Conservation (phyloP, 1,140 invertebrate species). For the Scylla paramamosain region DNA sequence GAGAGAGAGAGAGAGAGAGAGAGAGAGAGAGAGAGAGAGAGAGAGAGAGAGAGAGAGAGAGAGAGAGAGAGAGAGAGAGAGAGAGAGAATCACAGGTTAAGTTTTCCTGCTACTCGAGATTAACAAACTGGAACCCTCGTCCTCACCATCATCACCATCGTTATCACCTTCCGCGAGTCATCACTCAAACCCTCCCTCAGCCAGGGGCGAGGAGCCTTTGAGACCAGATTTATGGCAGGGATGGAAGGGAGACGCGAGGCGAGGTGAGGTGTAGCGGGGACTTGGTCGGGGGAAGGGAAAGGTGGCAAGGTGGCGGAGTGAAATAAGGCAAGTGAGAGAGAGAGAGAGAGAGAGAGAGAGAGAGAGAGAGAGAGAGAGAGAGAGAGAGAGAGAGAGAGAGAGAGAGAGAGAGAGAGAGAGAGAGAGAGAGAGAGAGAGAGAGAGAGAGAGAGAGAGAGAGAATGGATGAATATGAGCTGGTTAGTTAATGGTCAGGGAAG, state of each 20-base stretch:
- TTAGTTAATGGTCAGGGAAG: too few relatives aligned
- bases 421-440: background rate
- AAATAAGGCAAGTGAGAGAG: too few relatives aligned
- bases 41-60: background rate
- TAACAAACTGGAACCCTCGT: background rate
- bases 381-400: too few relatives aligned
- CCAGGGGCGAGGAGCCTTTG: background rate
- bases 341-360: too few relatives aligned
- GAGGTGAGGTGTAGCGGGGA: too few relatives aligned
- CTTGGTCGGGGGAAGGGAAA: too few relatives aligned
- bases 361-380: too few relatives aligned
- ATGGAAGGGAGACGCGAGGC: background rate
- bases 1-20: slow-evolving; percentile 12
- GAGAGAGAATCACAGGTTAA: background rate
- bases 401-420: too few relatives aligned
- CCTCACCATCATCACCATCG: background rate
- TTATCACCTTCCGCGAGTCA: background rate
- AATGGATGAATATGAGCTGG: background rate
- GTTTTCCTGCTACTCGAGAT: background rate
- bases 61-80: slow-evolving; percentile 12
- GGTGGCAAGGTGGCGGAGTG: too few relatives aligned
- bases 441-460: background rate
- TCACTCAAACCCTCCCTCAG: background rate
- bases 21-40: background rate
- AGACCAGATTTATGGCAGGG: background rate